Percentiles rank a stretch among this genome's conserved stretches.
phyloP scores from a whole-genome alignment of 1,140 invertebrate species.

The Leptinotarsa defecta region DNA sequence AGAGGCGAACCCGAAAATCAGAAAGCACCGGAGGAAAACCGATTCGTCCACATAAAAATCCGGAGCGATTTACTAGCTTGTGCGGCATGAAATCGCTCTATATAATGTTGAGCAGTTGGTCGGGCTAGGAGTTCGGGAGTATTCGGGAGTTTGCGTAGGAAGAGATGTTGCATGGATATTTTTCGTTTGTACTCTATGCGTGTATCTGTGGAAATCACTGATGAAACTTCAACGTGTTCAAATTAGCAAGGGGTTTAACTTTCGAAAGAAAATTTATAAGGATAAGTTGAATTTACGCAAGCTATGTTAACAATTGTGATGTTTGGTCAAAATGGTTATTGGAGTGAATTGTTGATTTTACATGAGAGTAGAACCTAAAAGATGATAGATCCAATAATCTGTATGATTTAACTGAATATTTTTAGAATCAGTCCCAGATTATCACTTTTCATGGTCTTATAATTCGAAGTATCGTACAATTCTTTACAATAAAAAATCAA shows the following conservation, averaged over 20 bases:
- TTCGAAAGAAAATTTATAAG: neutral
- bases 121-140: neutral
- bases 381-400: no score
- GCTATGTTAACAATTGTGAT: neutral
- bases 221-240: conserved; percentile 1
- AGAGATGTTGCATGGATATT: conserved; percentile 16
- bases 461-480: no score
- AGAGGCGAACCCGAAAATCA: neutral
- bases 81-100: conserved; percentile 14
- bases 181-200: neutral
- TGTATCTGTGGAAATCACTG: conserved; percentile 4
- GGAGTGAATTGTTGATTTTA: no score
- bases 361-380: no score
- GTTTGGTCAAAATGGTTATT: no score
- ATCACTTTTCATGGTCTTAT: no score
- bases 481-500: no score
- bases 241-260: neutral
- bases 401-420: no score
- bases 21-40: neutral
- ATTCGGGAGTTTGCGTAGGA: neutral
- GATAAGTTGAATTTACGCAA: neutral
- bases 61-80: neutral
- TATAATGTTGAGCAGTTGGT: conserved; percentile 7
- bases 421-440: no score
- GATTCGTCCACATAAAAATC: neutral